A percentile compares a stretch with the other conserved stretches of the same genome.
phyloP scores from a whole-genome alignment of 2,113 vertebrate species.

The Notothenia coriiceps region DNA sequence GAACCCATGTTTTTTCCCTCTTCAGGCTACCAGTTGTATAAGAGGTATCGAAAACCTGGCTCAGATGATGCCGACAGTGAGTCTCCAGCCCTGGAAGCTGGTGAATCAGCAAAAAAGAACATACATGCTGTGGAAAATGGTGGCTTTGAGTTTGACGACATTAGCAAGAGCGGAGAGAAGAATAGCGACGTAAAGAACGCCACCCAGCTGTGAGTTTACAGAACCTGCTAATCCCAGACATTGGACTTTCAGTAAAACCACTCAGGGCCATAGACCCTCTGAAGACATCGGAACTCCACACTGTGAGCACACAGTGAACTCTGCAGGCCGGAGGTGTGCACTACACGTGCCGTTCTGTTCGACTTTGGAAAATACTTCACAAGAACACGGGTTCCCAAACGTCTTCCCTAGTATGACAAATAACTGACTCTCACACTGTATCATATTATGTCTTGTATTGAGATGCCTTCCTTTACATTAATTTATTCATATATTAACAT shows the following conservation, averaged over 20 bases:
- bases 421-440: not conserved
- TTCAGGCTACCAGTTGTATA: slow-evolving; percentile 86
- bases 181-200: slow-evolving; percentile 8
- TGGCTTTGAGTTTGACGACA: slow-evolving; percentile 81
- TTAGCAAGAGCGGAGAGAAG: slow-evolving; percentile 40
- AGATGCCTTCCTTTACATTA: not conserved
- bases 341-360: slow-evolving; percentile 10
- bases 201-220: slow-evolving; percentile 68
- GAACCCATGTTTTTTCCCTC: slow-evolving; percentile 27
- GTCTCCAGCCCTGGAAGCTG: slow-evolving; percentile 35
- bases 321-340: slow-evolving; percentile 42
- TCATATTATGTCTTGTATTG: not conserved
- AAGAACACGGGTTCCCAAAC: not conserved
- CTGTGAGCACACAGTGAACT: slow-evolving; percentile 29
- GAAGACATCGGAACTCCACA: not conserved
- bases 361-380: not conserved
- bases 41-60: slow-evolving; percentile 24
- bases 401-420: not conserved
- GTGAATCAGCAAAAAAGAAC: slow-evolving; percentile 39
- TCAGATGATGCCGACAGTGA: slow-evolving; percentile 46
- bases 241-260: slow-evolving; percentile 1
- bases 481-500: slow-evolving; percentile 42
- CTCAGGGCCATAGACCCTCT: not conserved
- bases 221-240: not conserved
- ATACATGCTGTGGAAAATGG: slow-evolving; percentile 74